Conservation (phyloP, 2,797 vertebrate species). For the Hapalemur alaotrensis region DNA sequence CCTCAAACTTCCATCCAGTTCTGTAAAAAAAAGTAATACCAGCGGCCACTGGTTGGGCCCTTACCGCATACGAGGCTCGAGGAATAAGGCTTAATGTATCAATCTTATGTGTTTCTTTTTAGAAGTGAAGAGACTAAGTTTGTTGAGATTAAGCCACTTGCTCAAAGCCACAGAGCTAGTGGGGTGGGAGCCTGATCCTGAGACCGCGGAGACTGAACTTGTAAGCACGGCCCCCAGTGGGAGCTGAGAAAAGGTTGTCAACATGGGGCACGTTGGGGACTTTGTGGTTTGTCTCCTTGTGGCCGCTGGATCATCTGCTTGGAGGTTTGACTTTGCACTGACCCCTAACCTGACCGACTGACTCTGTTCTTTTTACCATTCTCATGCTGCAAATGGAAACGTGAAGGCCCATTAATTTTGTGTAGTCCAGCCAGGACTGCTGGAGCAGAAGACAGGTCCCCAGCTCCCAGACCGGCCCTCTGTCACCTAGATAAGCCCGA, state of each 20-base stretch:
- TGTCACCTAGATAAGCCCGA: constrained; percentile 10
- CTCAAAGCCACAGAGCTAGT: neutral
- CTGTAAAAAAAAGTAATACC: neutral
- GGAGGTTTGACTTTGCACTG: constrained; percentile 12
- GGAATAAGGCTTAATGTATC: neutral
- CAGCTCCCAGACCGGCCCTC: neutral
- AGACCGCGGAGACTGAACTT: neutral
- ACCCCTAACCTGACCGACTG: neutral
- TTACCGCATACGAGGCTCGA: neutral
- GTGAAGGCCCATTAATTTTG: constrained; percentile 52
- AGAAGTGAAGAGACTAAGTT: neutral
- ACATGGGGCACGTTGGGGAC: accelerated
- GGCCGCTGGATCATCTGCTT: neutral
- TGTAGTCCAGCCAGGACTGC: neutral
- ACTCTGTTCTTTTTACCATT: neutral
- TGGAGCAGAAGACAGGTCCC: neutral
- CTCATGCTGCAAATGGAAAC: neutral
- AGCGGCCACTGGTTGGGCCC: neutral
- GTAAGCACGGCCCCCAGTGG: accelerated
- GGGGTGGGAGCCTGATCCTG: accelerated
- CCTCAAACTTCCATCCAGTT: neutral
- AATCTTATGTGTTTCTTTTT: neutral
- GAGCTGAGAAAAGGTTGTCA: neutral
- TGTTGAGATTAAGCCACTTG: neutral
- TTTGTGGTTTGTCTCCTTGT: neutral